These are phyloP conservation scores for Trichogramma pretiosum DNA, from an alignment of 1,140 invertebrate genomes.

Conservation along the genomic window DNA sequence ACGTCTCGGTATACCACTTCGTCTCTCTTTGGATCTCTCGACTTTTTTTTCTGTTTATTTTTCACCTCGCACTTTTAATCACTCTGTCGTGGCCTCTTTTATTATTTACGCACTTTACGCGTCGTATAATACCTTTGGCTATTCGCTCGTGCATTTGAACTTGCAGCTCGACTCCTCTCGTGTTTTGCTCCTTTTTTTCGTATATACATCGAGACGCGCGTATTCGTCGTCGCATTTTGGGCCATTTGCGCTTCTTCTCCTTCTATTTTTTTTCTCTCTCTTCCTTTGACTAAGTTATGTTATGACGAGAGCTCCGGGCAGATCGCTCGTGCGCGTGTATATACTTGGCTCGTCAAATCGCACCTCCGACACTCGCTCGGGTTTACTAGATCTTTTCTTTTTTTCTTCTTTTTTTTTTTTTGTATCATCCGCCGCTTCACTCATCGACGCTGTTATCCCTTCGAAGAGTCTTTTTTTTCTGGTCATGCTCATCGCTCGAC, in stretches of 20 bases:
- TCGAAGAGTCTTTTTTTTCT: too few relatives aligned
- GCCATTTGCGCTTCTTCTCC: too few relatives aligned
- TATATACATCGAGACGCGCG: too few relatives aligned
- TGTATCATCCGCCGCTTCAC: not conserved
- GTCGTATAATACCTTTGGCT: too few relatives aligned
- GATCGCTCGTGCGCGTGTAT: slow-evolving; percentile 1
- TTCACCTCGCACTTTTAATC: slow-evolving; percentile 12
- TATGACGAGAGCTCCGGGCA: slow-evolving; percentile 2
- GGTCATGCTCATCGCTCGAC: too few relatives aligned
- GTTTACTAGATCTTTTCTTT: slow-evolving; percentile 3
- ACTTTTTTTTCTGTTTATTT: not conserved
- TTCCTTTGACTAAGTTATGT: not conserved
- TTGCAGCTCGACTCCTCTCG: too few relatives aligned
- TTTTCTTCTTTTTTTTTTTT: slow-evolving; percentile 6
- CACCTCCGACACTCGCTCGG: slow-evolving; percentile 35
- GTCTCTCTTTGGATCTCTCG: not conserved
- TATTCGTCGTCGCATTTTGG: too few relatives aligned
- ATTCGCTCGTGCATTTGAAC: too few relatives aligned
- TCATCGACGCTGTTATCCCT: too few relatives aligned
- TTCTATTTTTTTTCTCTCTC: not conserved
- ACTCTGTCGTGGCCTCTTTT: slow-evolving; percentile 13
- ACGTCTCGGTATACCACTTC: not conserved
- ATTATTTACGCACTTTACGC: slow-evolving; percentile 13
- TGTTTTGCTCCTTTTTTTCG: too few relatives aligned
- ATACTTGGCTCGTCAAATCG: slow-evolving; percentile 38